phyloP scores from a whole-genome alignment of 2,888 invertebrate genomes.

The Hipparchia sbordonii region DNA sequence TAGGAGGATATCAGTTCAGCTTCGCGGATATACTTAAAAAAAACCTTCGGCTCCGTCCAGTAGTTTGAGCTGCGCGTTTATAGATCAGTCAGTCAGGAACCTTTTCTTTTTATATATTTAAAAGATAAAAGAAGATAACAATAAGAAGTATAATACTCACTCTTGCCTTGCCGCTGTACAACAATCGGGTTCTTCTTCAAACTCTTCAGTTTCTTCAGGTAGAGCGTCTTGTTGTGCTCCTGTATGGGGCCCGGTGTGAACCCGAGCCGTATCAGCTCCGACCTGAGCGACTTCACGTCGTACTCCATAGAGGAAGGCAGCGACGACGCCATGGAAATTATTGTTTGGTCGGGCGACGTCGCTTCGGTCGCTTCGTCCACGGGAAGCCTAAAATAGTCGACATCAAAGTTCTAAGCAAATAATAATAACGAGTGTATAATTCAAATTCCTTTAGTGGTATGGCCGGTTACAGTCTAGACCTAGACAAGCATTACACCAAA shows the following conservation, averaged over 20 bases:
- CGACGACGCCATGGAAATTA: constrained; percentile 77
- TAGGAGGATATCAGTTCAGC: too few species aligned
- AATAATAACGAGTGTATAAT: too few species aligned
- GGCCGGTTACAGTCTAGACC: too few species aligned
- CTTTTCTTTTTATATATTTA: too few species aligned
- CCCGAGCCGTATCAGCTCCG: constrained; percentile 85
- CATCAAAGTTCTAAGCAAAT: too few species aligned
- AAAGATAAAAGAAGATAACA: too few species aligned
- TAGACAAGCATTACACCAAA: too few species aligned
- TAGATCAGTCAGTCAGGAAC: too few species aligned
- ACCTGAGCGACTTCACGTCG: constrained; percentile 85
- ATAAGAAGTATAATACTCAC: constrained; percentile 47
- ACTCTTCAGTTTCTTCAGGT: constrained; percentile 87
- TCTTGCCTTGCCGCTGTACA: constrained; percentile 52
- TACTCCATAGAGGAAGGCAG: constrained; percentile 85
- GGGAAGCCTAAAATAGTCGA: constrained; percentile 57
- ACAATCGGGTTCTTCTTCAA: constrained; percentile 70
- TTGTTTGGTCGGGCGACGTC: constrained; percentile 59
- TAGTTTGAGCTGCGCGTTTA: too few species aligned
- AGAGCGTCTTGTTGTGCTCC: constrained; percentile 88
- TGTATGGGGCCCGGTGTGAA: constrained; percentile 92
- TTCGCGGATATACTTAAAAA: too few species aligned
- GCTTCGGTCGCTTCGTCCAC: constrained; percentile 58
- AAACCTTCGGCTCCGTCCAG: too few species aligned
- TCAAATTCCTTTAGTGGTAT: too few species aligned